phyloP scores from a whole-genome alignment of 1,140 invertebrate species.

The Mizuhopecten yessoensis region DNA sequence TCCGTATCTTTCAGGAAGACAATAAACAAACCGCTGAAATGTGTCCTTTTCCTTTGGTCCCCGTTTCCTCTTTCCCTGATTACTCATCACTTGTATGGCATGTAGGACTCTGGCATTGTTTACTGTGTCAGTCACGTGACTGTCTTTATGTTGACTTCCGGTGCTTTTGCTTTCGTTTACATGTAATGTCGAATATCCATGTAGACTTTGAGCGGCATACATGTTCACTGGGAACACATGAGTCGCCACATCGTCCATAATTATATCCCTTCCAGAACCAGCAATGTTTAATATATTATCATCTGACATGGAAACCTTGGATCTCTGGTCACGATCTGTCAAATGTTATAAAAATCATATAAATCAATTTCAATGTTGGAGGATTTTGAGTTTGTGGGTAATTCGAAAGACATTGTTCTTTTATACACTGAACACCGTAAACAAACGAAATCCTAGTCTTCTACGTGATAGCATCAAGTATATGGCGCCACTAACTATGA shows the following conservation, averaged over 20 bases:
- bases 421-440: too few relatives aligned
- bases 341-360: background rate
- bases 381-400: too few relatives aligned
- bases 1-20: constrained; percentile 50
- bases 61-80: constrained; percentile 48
- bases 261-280: background rate
- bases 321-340: background rate
- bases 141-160: background rate
- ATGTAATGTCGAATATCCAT: background rate
- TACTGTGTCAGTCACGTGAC: background rate
- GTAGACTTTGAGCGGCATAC: background rate
- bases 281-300: background rate
- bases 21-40: constrained; percentile 57
- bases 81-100: constrained; percentile 49
- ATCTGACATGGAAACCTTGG: background rate
- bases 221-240: background rate
- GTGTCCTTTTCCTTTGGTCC: constrained; percentile 58
- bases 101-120: background rate
- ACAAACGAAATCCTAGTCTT: too few relatives aligned
- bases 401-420: too few relatives aligned
- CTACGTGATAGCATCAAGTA: too few relatives aligned
- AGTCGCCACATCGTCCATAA: background rate
- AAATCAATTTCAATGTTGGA: background rate
- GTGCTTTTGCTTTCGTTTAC: background rate
- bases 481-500: too few relatives aligned